Evolutionary conservation across 2,797 vertebrate genomes (phyloP).

Genomic region (Ctenosaura bakeri): DNA sequence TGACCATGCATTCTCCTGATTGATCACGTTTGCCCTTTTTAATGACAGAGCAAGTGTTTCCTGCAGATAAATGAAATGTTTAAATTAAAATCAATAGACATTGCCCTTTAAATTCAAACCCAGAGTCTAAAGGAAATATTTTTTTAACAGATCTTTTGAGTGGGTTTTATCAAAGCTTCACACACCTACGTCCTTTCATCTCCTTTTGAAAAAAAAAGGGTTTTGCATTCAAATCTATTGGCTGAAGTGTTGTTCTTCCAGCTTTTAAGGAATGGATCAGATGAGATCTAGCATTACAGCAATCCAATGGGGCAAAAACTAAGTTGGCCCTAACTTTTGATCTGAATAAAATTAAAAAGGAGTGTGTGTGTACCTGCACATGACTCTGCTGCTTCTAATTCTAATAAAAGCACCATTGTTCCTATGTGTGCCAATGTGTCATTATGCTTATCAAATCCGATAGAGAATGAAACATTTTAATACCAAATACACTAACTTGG

Average conservation of each 20-base stretch:
- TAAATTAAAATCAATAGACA: not conserved
- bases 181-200: not conserved
- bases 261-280: not conserved
- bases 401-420: not conserved
- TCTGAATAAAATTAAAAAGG: not conserved
- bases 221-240: not conserved
- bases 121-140: not conserved
- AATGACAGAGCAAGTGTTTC: accelerated
- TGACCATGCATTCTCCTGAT: not conserved
- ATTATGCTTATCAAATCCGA: not conserved
- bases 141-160: not conserved
- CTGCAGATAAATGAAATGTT: not conserved
- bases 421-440: not conserved
- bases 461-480: not conserved
- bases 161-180: not conserved
- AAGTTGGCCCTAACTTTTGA: not conserved
- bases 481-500: not conserved
- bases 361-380: not conserved
- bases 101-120: conserved; percentile 16
- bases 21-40: not conserved
- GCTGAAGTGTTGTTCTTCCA: not conserved
- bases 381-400: not conserved
- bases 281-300: not conserved
- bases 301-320: not conserved
- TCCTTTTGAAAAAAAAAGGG: not conserved